Conservation (phyloP, 2,797 vertebrate genomes). For the Urophycis tenuis region DNA sequence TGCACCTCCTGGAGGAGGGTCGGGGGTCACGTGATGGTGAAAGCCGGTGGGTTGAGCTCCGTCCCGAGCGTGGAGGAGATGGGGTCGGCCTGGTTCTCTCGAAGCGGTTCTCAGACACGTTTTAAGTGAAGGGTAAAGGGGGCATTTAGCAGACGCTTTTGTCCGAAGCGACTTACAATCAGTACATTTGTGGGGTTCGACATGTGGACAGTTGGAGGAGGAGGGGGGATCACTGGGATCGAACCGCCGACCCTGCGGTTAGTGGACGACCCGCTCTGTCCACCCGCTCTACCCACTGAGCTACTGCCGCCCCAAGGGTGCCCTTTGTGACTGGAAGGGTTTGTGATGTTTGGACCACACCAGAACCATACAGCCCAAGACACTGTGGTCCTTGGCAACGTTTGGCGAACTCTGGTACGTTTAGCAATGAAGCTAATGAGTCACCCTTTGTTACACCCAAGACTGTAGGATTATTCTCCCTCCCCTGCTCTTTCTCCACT, state of each 20-base stretch:
- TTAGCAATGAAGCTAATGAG: neutral
- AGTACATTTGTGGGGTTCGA: too few species aligned
- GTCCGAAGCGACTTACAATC: too few species aligned
- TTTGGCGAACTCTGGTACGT: neutral
- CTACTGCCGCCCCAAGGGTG: too few species aligned
- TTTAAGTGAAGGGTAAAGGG: neutral
- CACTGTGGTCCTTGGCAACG: neutral
- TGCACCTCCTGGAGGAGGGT: too few species aligned
- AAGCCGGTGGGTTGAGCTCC: neutral
- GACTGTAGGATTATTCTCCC: neutral
- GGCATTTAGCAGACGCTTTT: too few species aligned
- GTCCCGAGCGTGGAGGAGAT: neutral
- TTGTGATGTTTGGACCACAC: neutral
- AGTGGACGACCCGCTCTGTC: too few species aligned
- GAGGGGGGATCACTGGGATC: too few species aligned
- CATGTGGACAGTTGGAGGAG: too few species aligned
- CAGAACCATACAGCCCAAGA: neutral
- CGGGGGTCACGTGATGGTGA: neutral
- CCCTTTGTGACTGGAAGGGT: neutral
- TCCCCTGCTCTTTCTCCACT: constrained; percentile 12
- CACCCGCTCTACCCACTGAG: too few species aligned
- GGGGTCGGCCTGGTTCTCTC: neutral
- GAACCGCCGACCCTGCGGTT: too few species aligned
- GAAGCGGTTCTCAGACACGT: neutral
- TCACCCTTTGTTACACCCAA: constrained; percentile 14